These are phyloP conservation scores for Chaetodon trifascialis DNA, from an alignment of 2,113 vertebrate species.

Conservation along the genomic window DNA sequence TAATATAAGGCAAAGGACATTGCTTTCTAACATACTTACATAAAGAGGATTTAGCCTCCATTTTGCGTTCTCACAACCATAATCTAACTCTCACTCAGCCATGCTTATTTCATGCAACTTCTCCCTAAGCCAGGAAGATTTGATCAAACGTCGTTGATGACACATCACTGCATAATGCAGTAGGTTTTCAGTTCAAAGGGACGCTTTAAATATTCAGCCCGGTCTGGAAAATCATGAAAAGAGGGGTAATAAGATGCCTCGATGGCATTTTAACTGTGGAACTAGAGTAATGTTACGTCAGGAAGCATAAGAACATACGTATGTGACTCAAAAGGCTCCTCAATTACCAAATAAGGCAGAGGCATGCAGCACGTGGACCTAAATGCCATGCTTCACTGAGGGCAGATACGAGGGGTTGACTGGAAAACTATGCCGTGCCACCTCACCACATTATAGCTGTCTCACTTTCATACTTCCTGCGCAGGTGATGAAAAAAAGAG, in stretches of 20 bases:
- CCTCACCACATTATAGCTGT: slow-evolving; percentile 35
- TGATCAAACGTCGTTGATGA: slow-evolving; percentile 23
- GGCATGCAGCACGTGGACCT: slow-evolving; percentile 27
- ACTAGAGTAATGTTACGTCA: neutral
- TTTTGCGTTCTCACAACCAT: slow-evolving; percentile 31
- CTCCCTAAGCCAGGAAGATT: neutral
- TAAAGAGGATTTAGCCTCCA: slow-evolving; percentile 69
- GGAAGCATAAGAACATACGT: neutral
- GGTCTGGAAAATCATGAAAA: neutral
- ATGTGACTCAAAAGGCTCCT: neutral
- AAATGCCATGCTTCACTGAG: slow-evolving; percentile 11
- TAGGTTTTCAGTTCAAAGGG: neutral
- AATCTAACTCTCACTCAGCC: slow-evolving; percentile 47
- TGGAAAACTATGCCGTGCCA: slow-evolving; percentile 50
- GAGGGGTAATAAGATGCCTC: neutral
- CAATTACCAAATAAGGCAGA: slow-evolving; percentile 50
- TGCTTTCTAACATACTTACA: slow-evolving; percentile 59
- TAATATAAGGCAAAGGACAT: slow-evolving; percentile 48
- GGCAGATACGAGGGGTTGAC: slow-evolving; percentile 10
- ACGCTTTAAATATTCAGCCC: neutral
- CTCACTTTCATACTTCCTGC: slow-evolving; percentile 60
- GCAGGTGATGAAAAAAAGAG: slow-evolving; percentile 34
- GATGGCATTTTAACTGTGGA: neutral
- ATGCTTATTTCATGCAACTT: slow-evolving; percentile 38
- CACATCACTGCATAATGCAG: neutral